Conservation (phyloP, 2,113 vertebrate species). For the Hypomesus transpacificus region DNA sequence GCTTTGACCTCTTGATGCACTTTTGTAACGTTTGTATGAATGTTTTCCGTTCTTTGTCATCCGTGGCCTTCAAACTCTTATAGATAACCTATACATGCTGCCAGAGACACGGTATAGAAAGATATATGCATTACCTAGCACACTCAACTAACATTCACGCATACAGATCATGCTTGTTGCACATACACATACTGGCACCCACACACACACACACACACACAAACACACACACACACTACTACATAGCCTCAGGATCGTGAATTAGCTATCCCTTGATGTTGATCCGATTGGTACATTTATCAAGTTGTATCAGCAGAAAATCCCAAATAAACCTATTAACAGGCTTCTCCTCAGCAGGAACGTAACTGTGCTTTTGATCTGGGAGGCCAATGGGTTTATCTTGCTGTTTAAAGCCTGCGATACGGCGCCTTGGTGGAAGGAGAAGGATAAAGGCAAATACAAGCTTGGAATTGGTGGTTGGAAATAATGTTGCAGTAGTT, state of each 20-base stretch:
- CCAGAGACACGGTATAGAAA: background rate
- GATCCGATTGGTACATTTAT: conserved; percentile 44
- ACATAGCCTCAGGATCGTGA: conserved; percentile 32
- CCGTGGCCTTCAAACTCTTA: background rate
- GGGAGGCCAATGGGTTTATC: conserved; percentile 44
- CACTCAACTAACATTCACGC: conserved; percentile 10
- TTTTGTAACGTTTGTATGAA: conserved; percentile 13
- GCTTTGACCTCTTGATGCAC: conserved; percentile 41
- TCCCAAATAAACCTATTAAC: conserved; percentile 53
- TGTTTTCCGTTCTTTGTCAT: conserved; percentile 15
- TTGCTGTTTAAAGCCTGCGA: conserved; percentile 33
- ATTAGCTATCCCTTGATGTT: conserved; percentile 49
- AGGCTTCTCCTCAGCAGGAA: conserved; percentile 41
- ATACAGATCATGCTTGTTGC: background rate
- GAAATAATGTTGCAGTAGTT: background rate
- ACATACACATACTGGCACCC: background rate
- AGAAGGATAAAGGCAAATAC: conserved; percentile 13
- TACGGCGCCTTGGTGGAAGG: conserved; percentile 13
- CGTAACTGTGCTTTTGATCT: conserved; percentile 49
- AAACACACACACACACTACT: conserved; percentile 18
- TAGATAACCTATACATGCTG: background rate
- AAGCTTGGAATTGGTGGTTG: conserved; percentile 1
- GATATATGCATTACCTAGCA: background rate
- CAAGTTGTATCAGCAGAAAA: conserved; percentile 46
- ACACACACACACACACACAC: conserved; percentile 22